Percentiles rank a stretch among this genome's conserved stretches.
phyloP scores from a whole-genome alignment of 1,140 invertebrate genomes.

The Ridgeia piscesae region DNA sequence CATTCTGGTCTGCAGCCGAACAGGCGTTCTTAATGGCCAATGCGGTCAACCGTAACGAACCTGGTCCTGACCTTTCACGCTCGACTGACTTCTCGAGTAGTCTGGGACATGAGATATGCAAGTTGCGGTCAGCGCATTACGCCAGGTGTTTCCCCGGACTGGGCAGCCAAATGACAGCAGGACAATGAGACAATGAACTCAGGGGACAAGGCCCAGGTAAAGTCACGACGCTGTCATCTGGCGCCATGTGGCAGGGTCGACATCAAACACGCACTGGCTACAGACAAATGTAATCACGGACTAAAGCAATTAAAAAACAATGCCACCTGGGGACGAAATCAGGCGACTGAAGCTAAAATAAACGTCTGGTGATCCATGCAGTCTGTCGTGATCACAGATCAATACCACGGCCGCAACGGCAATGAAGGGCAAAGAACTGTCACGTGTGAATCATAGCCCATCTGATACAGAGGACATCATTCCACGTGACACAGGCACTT shows the following conservation, averaged over 20 bases:
- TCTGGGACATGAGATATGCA: background rate
- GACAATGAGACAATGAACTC: too few species aligned
- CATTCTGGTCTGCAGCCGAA: background rate
- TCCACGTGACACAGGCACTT: too few species aligned
- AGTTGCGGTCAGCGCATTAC: background rate
- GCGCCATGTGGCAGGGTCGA: background rate
- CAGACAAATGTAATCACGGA: background rate
- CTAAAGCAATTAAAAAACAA: slow-evolving; percentile 2
- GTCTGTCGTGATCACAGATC: background rate
- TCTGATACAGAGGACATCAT: too few species aligned
- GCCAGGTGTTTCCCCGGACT: background rate
- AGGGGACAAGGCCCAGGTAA: background rate
- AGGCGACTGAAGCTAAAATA: background rate
- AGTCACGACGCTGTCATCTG: background rate
- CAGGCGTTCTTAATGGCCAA: background rate
- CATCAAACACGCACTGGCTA: background rate
- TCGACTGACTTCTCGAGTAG: background rate
- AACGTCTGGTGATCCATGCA: background rate
- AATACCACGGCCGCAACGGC: background rate
- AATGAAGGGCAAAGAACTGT: background rate
- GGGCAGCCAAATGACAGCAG: background rate
- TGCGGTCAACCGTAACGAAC: background rate
- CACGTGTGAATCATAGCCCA: too few species aligned
- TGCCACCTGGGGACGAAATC: background rate
- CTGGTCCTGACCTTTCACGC: background rate